A percentile compares a stretch with the other conserved stretches of the same genome.
Evolutionary conservation across 2,797 vertebrate genomes (phyloP).

Genomic region (Xenentodon cancila): DNA sequence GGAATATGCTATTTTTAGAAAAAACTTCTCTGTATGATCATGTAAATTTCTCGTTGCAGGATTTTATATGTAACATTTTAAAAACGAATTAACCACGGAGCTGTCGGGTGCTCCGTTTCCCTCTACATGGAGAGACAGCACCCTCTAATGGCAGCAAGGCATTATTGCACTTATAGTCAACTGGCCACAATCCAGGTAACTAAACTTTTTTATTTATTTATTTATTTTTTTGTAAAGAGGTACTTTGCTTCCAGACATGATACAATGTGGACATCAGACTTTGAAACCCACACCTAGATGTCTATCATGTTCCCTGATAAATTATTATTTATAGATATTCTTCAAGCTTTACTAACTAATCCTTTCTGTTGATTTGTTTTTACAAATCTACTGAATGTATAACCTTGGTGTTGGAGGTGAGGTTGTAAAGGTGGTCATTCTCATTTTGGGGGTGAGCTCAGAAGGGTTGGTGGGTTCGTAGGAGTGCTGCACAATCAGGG

Average conservation of each 20-base stretch:
- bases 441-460: constrained; percentile 78
- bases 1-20: background rate
- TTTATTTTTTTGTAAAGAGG: constrained; percentile 29
- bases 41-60: constrained; percentile 32
- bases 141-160: constrained; percentile 61
- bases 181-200: constrained; percentile 50
- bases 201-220: background rate
- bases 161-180: constrained; percentile 40
- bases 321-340: constrained; percentile 24
- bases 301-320: constrained; percentile 12
- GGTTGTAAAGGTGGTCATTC: constrained; percentile 81
- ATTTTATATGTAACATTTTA: constrained; percentile 12
- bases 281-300: constrained; percentile 13
- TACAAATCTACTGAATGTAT: constrained; percentile 73
- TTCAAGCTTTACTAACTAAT: constrained; percentile 54
- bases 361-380: constrained; percentile 31
- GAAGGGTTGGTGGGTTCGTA: constrained; percentile 73
- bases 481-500: constrained; percentile 79
- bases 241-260: constrained; percentile 33
- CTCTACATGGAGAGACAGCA: constrained; percentile 42
- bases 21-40: constrained; percentile 25
- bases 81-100: constrained; percentile 11
- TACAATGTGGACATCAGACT: constrained; percentile 15
- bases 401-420: constrained; percentile 81
- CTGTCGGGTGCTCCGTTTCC: constrained; percentile 12